Percentiles rank a stretch among this genome's conserved stretches.
phyloP scores from a whole-genome alignment of 2,888 invertebrate genomes.

The Leuctra nigra region DNA sequence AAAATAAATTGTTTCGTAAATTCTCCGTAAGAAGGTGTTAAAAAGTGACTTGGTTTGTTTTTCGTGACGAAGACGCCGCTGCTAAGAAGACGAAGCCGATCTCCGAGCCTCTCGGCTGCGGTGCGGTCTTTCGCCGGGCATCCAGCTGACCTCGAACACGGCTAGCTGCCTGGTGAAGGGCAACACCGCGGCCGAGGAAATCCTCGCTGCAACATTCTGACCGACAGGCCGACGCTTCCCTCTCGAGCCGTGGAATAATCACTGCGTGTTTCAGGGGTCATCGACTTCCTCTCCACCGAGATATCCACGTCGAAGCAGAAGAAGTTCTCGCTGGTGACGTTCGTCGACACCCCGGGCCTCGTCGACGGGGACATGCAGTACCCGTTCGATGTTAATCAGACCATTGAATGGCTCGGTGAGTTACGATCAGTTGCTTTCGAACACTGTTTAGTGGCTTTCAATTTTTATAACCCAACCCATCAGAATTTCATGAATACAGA shows the following conservation, averaged over 20 bases:
- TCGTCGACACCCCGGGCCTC: constrained; percentile 52
- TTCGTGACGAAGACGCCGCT: no score
- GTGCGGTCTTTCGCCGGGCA: constrained; percentile 43
- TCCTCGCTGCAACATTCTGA: constrained; percentile 26
- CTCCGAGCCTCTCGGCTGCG: constrained; percentile 15
- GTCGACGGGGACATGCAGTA: constrained; percentile 55
- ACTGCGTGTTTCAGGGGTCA: constrained; percentile 42
- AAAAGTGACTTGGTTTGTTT: no score
- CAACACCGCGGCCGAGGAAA: constrained; percentile 37
- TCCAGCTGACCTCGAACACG: constrained; percentile 36
- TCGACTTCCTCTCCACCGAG: constrained; percentile 49
- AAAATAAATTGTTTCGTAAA: no score
- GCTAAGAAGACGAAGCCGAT: no score
- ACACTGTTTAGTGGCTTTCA: no score
- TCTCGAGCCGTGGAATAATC: not conserved
- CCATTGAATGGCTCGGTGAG: constrained; percentile 48
- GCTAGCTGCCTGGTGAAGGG: constrained; percentile 53
- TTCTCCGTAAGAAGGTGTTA: no score
- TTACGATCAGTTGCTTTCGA: no score
- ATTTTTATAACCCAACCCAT: no score
- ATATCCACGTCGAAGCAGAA: constrained; percentile 50
- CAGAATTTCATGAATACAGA: no score
- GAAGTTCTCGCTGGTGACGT: constrained; percentile 49
- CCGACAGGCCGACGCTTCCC: no score
- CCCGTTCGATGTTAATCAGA: constrained; percentile 50